Percentiles rank a stretch among this genome's conserved stretches.
Evolutionary conservation across 1,140 invertebrate genomes (phyloP).

Genomic region (Neodiprion lecontei): DNA sequence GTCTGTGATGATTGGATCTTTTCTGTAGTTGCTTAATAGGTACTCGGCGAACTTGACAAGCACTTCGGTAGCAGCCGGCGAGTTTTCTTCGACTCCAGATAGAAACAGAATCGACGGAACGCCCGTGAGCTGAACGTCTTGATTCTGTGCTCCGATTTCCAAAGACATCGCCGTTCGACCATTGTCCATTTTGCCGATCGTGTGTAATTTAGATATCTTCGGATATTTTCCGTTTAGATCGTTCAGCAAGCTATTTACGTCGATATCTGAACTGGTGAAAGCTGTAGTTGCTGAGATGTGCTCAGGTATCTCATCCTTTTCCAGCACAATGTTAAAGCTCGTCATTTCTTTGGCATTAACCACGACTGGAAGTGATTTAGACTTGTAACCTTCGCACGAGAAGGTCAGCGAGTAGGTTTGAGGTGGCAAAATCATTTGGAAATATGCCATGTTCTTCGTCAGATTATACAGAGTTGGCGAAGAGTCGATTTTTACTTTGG

Average conservation of each 20-base stretch:
- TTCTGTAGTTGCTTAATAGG: conserved; percentile 45
- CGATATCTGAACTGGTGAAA: conserved; percentile 9
- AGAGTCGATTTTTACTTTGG: conserved; percentile 70
- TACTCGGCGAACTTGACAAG: conserved; percentile 46
- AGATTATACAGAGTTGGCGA: conserved; percentile 66
- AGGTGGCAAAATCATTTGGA: conserved; percentile 71
- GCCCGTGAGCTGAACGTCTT: conserved; percentile 26
- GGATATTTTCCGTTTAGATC: conserved; percentile 47
- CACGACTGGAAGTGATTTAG: conserved; percentile 52
- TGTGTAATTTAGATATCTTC: conserved; percentile 44
- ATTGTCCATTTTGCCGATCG: conserved; percentile 38
- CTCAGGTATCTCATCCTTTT: conserved; percentile 15
- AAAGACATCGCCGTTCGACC: conserved; percentile 44
- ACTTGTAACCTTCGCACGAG: conserved; percentile 65
- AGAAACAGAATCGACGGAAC: conserved; percentile 51
- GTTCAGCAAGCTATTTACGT: conserved; percentile 39
- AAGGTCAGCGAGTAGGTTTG: conserved; percentile 69
- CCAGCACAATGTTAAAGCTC: conserved; percentile 44
- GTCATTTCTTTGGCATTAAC: conserved; percentile 51
- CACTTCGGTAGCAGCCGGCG: conserved; percentile 47
- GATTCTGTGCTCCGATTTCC: conserved; percentile 42
- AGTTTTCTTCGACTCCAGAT: conserved; percentile 43
- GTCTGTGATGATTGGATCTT: conserved; percentile 33
- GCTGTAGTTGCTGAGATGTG: conserved; percentile 13
- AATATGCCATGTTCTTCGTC: conserved; percentile 71